Base-by-base conservation (phyloP, 2,888 invertebrate genomes). In the Willowsia nigromaculata region DNA sequence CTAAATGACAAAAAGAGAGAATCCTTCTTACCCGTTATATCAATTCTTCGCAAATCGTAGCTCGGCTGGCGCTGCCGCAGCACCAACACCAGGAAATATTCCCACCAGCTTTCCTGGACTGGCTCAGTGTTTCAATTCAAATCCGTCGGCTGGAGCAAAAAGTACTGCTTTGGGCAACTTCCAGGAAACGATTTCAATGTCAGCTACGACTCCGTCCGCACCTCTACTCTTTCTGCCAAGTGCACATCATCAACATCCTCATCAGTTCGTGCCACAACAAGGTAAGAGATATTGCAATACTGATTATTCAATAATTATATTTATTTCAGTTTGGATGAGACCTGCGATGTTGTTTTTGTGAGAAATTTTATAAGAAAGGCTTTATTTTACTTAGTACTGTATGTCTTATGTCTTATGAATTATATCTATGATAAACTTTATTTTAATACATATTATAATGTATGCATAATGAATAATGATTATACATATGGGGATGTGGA, bases 201-300 rank as follows among this genome's bases (percentile, higher is more conserved):
- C 85, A 11, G 88, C 85, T 1, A 84, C 91, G 11, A 76, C 91
- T 15, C 88, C 90, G 22, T 85, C 84, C 15, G 71, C 88, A 1
- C 88, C 88, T 0, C 18, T 88, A 9, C 50, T 88, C n/a, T 88
- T 88, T 74, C 47, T 88, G 15, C 88, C 82, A 15, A 88, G 33
- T 33, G 74, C 74, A 9, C 71, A 82, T 81, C 81, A 56, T 27
- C 84, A 68, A 18, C 82, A 82, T 4, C 68, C 81, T 80, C 81
- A 74, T 27, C 84, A 68, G 11, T 91, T 90, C 80, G 80, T 90
- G 22, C 83, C 92, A 30, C 92, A 91, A 62, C 93, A 91, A 90
- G 90, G 93, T 93, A 90, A 85, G 82, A 59, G 50, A 37, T 37
- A 40, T 81, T 68, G 25, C 25, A 59, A 27, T 53, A 22, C 37